Percentiles rank a stretch among this genome's conserved stretches.
Conservation (phyloP, 2,888 invertebrate species). For the Athetis lepigone region DNA sequence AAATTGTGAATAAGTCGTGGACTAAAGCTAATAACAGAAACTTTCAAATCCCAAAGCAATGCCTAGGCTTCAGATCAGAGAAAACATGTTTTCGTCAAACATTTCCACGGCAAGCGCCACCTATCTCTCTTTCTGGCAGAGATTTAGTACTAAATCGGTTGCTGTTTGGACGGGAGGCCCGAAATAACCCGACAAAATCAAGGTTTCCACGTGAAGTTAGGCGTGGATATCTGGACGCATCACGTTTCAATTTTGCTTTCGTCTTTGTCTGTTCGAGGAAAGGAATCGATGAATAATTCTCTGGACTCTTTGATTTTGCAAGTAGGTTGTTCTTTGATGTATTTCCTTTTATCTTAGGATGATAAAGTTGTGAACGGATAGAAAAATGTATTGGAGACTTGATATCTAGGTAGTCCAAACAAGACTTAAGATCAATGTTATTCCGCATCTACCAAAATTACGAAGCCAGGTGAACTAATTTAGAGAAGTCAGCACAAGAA, state of each 20-base stretch:
- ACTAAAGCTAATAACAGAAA: neutral
- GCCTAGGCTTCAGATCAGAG: neutral
- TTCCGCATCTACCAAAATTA: no score
- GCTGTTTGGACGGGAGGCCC: slow-evolving; percentile 56
- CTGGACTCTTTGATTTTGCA: neutral
- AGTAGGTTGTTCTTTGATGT: neutral
- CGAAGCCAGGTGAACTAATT: no score
- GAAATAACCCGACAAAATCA: slow-evolving; percentile 70
- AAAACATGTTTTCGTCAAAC: slow-evolving; percentile 17
- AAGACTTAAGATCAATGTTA: no score
- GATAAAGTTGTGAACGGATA: neutral
- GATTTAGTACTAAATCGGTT: slow-evolving; percentile 49
- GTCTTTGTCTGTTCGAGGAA: slow-evolving; percentile 6
- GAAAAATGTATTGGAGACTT: neutral
- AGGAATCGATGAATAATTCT: neutral
- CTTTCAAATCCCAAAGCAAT: neutral
- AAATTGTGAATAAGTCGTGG: no score
- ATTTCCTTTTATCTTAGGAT: neutral
- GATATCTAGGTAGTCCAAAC: no score
- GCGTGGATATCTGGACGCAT: slow-evolving; percentile 29
- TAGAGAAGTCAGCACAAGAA: no score
- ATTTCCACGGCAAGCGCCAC: slow-evolving; percentile 26
- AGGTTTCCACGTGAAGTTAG: slow-evolving; percentile 62
- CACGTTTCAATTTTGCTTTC: slow-evolving; percentile 31
- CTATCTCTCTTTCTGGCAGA: slow-evolving; percentile 49